Percentiles rank a stretch among this genome's conserved stretches.
phyloP scores from a whole-genome alignment of 2,113 vertebrate genomes.

The Lagopus muta region DNA sequence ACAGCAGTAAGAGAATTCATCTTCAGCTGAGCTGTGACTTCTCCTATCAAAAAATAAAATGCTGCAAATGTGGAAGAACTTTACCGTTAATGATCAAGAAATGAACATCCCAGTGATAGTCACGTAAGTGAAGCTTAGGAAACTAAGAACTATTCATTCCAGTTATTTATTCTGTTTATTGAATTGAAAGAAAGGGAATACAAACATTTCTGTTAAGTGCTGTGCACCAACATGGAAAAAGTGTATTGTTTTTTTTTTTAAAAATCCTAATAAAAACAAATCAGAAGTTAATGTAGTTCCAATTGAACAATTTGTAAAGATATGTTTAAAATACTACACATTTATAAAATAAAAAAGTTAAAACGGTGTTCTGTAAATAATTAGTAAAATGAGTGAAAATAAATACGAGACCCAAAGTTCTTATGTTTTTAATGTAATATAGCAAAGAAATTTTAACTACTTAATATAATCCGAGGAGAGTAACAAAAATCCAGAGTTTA shows the following conservation, averaged over 20 bases:
- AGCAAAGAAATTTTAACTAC: slow-evolving; percentile 88
- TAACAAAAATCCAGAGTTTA: slow-evolving; percentile 91
- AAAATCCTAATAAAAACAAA: slow-evolving; percentile 79
- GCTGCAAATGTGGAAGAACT: background rate
- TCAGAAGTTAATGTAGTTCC: slow-evolving; percentile 78
- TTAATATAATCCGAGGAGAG: slow-evolving; percentile 85
- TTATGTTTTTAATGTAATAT: slow-evolving; percentile 99
- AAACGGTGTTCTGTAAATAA: slow-evolving; percentile 82
- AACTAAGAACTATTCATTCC: slow-evolving; percentile 71
- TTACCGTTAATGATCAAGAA: background rate
- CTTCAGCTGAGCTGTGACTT: background rate
- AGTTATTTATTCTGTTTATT: slow-evolving; percentile 86
- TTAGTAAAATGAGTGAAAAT: slow-evolving; percentile 85
- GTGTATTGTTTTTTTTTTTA: slow-evolving; percentile 61
- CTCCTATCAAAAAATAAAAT: background rate
- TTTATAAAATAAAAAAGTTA: slow-evolving; percentile 84
- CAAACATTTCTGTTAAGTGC: slow-evolving; percentile 83
- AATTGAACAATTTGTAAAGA: slow-evolving; percentile 74
- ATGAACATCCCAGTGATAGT: slow-evolving; percentile 29
- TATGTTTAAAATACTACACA: slow-evolving; percentile 82
- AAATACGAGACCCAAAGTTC: slow-evolving; percentile 90
- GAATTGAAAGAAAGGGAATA: slow-evolving; percentile 83
- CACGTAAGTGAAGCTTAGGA: slow-evolving; percentile 58
- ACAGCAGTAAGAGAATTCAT: background rate
- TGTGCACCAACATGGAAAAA: slow-evolving; percentile 81